Evolutionary conservation across 2,888 invertebrate species (phyloP), one percentile per base, ranked within the genome.

Genomic region (Tuta absoluta): DNA sequence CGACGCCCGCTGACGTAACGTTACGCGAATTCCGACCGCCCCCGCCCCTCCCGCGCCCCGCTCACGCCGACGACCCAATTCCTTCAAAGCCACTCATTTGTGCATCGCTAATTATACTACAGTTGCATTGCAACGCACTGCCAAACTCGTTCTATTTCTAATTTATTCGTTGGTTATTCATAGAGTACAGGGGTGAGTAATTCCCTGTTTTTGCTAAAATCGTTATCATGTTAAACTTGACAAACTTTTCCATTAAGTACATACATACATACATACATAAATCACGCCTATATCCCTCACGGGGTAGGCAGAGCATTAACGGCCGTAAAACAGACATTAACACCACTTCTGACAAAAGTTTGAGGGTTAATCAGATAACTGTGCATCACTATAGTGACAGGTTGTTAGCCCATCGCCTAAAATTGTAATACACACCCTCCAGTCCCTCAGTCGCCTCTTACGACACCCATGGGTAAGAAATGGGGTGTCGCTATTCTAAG

Each of bases 1-100:
- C 89, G 86, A 85, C 83, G 90, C 79, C 87, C 91, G 86, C 89
- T 91, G 91, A 91, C 91, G 91, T 91, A 91, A 91, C 86, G 84
- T 89, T 89, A 89, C 86, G 91, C 90, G 89, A 88, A 90, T 89
- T 88, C 89, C 88, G 79, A 82, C 79, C 78, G 72, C 75, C 75
- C 79, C 76, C 76, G 75, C 74, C 72, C 75, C 63, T 78, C 72
- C 65, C 63, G 19, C 53, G 69, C 70, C 68, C 73, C 72, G 72
- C 74, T 72, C 67, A 73, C 77, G 73, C 77, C 81, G 77, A 73
- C 90, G 91, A 90, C 91, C 91, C 78, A 91, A 90, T 91, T 91
- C 90, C 88, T 88, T 81, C 79, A 85, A 87, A 89, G 89, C 86
- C 87, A 88, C 87, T 88, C 82, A 81, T 85, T 87, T 87, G 84